Conservation (phyloP, 2,113 vertebrate species). For the Nicator chloris region DNA sequence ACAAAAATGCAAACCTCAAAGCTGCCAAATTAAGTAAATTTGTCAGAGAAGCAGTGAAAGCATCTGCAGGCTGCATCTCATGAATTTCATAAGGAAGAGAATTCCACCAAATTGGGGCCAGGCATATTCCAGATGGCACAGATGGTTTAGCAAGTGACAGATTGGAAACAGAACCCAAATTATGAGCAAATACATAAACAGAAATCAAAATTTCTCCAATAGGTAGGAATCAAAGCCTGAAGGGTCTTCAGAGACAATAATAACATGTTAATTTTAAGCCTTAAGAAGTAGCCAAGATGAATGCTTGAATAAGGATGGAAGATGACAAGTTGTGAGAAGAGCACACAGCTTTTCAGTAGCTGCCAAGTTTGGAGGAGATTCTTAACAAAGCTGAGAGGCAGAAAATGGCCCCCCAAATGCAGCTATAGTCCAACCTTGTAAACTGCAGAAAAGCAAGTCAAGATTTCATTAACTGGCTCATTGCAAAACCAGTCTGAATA, state of each 20-base stretch:
- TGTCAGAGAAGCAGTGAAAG: constrained; percentile 30
- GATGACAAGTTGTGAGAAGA: constrained; percentile 41
- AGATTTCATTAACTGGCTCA: neutral
- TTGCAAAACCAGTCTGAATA: neutral
- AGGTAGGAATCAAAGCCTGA: constrained; percentile 53
- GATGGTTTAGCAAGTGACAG: constrained; percentile 67
- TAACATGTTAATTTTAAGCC: constrained; percentile 35
- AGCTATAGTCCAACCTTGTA: neutral
- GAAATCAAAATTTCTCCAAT: constrained; percentile 51
- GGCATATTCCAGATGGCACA: constrained; percentile 58
- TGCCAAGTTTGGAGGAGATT: constrained; percentile 14
- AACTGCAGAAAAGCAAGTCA: neutral
- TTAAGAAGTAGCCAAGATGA: constrained; percentile 33
- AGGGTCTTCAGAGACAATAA: constrained; percentile 49
- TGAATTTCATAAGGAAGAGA: constrained; percentile 53
- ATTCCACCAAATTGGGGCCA: constrained; percentile 53
- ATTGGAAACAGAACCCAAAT: constrained; percentile 70
- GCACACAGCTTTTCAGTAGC: neutral
- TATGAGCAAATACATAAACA: constrained; percentile 63
- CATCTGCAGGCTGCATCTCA: constrained; percentile 34
- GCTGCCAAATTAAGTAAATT: constrained; percentile 37
- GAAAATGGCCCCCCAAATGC: neutral
- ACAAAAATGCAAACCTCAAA: constrained; percentile 26
- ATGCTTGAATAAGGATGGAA: neutral
- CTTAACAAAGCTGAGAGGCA: neutral